Base-by-base conservation (phyloP, 2,888 invertebrate species). In the Nymphalis urticae region DNA sequence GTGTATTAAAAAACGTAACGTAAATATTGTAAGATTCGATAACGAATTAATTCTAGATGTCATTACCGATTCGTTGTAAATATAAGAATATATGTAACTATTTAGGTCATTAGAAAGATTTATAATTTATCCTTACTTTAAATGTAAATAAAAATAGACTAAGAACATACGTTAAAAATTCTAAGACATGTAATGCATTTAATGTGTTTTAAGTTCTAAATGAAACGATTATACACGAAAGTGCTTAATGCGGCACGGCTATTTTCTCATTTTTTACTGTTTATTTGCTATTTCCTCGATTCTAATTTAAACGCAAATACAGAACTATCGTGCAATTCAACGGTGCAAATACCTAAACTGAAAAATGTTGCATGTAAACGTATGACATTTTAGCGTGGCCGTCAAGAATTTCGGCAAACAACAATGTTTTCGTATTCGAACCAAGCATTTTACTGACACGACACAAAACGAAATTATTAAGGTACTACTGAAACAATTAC, bases 391-490 rank as follows among this genome's bases (percentile, higher is more conserved):
- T 58, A 10, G 42, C 56, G 21, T 16, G 19, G 50, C 58, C 50
- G 64, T 59, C 50, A 19, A 42, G 51, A 58, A 58, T 48, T 65
- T 58, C 17, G 27, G 51, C 13, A 59, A 24, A 53, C 24, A 53
- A 47, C 24, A 42, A 47, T n/a, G 24, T 42, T 36, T 24, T 58
- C 48, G 27, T 21, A 36, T 21, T 64, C 56, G 59, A 7, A 36
- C 48, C 48, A 64, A 36, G 17, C 9, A 58, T 64, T 64, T 58
- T 21, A 56, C 54, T 50, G 58, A 48, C 64, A 36, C 8, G 13
- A 13, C 42, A 42, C 13, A 42, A 42, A 42, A 13, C 42, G 13
- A 42, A 42, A 42, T 4, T 13, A 42, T 13, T 42, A 13, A 32
- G 27, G 27, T 32, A 32, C 42, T 42, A 42, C 0, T 42, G 10